Conservation (phyloP, 1,140 invertebrate genomes). For the Meloidogyne floridensis region DNA sequence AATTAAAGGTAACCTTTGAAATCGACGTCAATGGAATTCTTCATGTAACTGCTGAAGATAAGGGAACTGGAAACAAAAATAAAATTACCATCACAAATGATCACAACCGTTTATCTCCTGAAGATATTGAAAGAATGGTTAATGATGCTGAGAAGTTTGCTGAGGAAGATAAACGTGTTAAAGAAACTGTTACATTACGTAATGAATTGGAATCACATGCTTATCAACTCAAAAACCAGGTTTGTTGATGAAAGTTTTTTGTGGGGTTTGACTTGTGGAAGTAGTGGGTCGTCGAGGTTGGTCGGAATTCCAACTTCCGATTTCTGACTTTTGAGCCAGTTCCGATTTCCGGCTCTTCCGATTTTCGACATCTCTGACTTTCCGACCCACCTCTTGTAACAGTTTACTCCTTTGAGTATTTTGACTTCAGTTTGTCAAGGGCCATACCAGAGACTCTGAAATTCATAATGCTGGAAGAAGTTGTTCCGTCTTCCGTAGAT, state of each 20-base stretch:
- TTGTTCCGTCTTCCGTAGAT: too few species aligned
- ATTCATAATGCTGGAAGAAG: too few species aligned
- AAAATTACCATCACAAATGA: conserved; percentile 99
- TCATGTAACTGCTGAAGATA: conserved; percentile 91
- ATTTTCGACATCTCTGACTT: too few species aligned
- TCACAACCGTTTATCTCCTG: conserved; percentile 90
- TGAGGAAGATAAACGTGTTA: conserved; percentile 95
- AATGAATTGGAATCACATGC: conserved; percentile 92
- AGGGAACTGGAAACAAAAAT: conserved; percentile 95
- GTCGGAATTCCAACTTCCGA: too few species aligned
- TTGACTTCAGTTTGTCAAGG: too few species aligned
- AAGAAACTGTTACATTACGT: conserved; percentile 91
- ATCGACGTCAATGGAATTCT: conserved; percentile 98
- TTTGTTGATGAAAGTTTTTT: conserved; percentile 12
- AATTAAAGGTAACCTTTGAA: conserved; percentile 75
- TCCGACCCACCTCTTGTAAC: too few species aligned
- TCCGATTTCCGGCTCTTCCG: too few species aligned
- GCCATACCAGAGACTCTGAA: too few species aligned
- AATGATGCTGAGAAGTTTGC: conserved; percentile 97
- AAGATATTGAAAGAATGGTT: conserved; percentile 98
- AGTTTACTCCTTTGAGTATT: too few species aligned
- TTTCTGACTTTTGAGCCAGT: too few species aligned
- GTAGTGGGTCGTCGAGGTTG: too few species aligned
- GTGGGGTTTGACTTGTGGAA: too few species aligned
- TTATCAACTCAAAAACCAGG: conserved; percentile 95